Conservation (phyloP, 2,113 vertebrate genomes). For the Crotalus tigris region DNA sequence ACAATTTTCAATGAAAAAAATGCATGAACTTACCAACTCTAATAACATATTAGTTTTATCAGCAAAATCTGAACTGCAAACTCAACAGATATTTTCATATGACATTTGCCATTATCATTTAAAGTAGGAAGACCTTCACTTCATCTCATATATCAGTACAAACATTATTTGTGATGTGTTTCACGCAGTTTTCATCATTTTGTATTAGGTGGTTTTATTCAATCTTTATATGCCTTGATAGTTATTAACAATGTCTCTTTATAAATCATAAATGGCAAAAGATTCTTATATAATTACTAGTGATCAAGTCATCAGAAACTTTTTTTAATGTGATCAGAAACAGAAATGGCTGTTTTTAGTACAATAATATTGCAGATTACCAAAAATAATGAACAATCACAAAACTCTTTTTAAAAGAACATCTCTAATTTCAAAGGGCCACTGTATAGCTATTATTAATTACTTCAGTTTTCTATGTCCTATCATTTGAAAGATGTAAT, state of each 20-base stretch:
- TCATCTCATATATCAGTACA: slow-evolving; percentile 38
- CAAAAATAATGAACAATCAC: not conserved
- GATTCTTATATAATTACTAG: slow-evolving; percentile 20
- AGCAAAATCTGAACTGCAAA: not conserved
- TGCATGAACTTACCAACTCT: not conserved
- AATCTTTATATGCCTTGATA: slow-evolving; percentile 44
- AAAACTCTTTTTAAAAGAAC: not conserved
- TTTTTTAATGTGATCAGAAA: not conserved
- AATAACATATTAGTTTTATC: not conserved
- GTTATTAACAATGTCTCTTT: slow-evolving; percentile 23
- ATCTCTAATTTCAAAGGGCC: slow-evolving; percentile 20
- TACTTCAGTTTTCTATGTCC: slow-evolving; percentile 9
- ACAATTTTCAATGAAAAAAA: not conserved
- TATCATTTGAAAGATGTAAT: slow-evolving; percentile 21
- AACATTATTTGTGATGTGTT: slow-evolving; percentile 18
- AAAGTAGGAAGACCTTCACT: not conserved
- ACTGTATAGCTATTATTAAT: slow-evolving; percentile 25
- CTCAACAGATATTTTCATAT: not conserved
- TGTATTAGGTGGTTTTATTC: slow-evolving; percentile 51
- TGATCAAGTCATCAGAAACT: not conserved
- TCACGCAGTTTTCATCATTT: slow-evolving; percentile 54
- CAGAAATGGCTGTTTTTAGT: not conserved
- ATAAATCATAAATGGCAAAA: slow-evolving; percentile 49
- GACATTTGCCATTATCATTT: not conserved
- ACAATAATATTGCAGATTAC: not conserved